Base-by-base conservation (phyloP, 2,797 vertebrate species). In the Gadopsis marmoratus region DNA sequence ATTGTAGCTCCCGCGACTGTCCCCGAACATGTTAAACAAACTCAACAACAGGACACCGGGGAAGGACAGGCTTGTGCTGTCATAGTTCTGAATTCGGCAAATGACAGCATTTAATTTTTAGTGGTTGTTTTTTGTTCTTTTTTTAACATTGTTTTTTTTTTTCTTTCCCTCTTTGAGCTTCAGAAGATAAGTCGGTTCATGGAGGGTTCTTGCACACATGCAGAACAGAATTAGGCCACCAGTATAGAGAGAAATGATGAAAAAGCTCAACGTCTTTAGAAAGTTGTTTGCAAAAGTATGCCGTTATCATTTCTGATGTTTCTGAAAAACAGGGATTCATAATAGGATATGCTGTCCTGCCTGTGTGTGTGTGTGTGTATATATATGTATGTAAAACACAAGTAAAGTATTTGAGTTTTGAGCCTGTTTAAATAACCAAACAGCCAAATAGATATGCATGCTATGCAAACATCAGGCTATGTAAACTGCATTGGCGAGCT, bases 401-500 rank as follows among this genome's bases (percentile, higher is more conserved):
- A 86, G 81, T 63, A 1, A 86, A 78, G 62, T 59, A 54, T 65
- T 69, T 76, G 72, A 79, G 63, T 78, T 82, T 58, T 54, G 62
- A 65, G 50, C 61, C 63, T 69, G 79, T 88, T 91, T 85, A 91
- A 89, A 86, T 81, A 84, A 81, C 87, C 64, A 85, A 81, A 76
- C 79, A 85, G 78, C 82, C 78, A 84, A 88, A 89, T 90, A 76
- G 86, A 88, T 90, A 91, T 91, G 83, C 81, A 73, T 70, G 56
- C 85, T 76, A 88, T 91, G 93, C 92, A 95, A 94, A 95, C 87
- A 81, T 14, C 17, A 45, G 82, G 58, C 85, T 72, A 93, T 94
- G 93, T 85, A 93, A 94, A 94, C 88, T 68, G 86, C 67, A 19
- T 66, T 53, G 69, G 60, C 35, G 2, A 76, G 75, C 85, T 88